A percentile compares a stretch with the other conserved stretches of the same genome.
Evolutionary conservation across 2,888 invertebrate genomes (phyloP).

Genomic region (Eristalis tenax): DNA sequence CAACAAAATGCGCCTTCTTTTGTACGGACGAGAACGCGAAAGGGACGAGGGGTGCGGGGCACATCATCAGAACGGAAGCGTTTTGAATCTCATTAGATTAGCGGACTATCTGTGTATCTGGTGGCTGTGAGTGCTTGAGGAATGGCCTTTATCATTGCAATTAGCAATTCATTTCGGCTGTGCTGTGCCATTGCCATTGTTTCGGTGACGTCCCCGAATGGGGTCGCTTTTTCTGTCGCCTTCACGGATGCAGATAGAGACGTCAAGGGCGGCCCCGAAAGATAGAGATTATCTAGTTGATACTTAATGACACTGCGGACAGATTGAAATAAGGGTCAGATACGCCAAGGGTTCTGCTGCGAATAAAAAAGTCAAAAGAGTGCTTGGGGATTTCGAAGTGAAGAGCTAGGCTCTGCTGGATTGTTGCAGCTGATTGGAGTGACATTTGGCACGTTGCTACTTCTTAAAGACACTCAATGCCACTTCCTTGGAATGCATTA

Average conservation of each 20-base stretch:
- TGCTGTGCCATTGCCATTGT: not conserved
- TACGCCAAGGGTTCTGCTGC: not conserved
- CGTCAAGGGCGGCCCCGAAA: not conserved
- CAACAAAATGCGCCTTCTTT: slow-evolving; percentile 9
- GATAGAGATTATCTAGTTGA: not conserved
- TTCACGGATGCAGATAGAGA: not conserved
- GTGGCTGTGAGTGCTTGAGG: slow-evolving; percentile 11
- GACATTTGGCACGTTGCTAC: not conserved
- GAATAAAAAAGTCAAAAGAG: not conserved
- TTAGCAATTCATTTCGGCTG: slow-evolving; percentile 49
- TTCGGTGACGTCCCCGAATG: not conserved
- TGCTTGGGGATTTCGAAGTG: not conserved
- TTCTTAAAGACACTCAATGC: not conserved
- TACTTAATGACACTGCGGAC: not conserved
- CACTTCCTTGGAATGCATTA: no score
- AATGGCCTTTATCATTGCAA: slow-evolving; percentile 54
- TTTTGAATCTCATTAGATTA: slow-evolving; percentile 67
- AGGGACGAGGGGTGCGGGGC: not conserved
- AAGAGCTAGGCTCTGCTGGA: not conserved
- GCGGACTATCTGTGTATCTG: slow-evolving; percentile 44
- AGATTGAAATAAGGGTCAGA: not conserved
- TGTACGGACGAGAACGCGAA: not conserved
- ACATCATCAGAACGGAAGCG: slow-evolving; percentile 13
- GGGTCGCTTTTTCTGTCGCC: not conserved
- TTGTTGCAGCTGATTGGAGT: not conserved